Evolutionary conservation across 2,888 invertebrate genomes (phyloP).

Genomic region (Sinopyrophorus schimmeli): DNA sequence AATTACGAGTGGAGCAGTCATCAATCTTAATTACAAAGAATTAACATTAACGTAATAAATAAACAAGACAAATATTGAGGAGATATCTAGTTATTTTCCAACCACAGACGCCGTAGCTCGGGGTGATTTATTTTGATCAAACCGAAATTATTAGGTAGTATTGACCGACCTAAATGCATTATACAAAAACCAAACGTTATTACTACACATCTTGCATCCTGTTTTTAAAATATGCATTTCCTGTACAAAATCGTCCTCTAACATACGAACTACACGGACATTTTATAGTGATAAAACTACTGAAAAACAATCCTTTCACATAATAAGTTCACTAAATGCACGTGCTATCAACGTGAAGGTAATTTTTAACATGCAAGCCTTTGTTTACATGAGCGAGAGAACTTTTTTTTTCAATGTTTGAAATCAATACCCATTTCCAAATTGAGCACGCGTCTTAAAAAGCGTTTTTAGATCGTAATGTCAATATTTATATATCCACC

Average conservation of each 20-base stretch:
- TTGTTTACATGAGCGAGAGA: constrained; percentile 1
- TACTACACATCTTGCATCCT: constrained; percentile 38
- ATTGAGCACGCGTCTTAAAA: constrained; percentile 33
- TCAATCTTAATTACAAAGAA: too few species aligned
- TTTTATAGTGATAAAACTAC: constrained; percentile 32
- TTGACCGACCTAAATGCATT: constrained; percentile 7
- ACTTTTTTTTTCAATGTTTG: constrained; percentile 16
- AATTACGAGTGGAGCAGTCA: too few species aligned
- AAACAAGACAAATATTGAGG: too few species aligned
- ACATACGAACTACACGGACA: constrained; percentile 34
- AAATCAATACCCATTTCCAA: constrained; percentile 36
- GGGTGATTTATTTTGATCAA: constrained; percentile 14
- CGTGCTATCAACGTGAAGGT: too few species aligned
- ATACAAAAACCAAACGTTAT: constrained; percentile 27
- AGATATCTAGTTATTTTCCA: too few species aligned
- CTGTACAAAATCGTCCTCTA: constrained; percentile 37
- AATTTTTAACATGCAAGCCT: constrained; percentile 5
- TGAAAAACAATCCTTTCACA: constrained; percentile 4
- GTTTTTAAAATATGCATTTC: constrained; percentile 38
- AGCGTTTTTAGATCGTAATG: constrained; percentile 34
- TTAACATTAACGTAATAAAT: too few species aligned
- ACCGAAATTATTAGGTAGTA: constrained; percentile 10
- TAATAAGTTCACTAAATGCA: background rate
- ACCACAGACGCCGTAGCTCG: constrained; percentile 24
- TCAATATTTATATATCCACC: constrained; percentile 37